Base-by-base conservation (phyloP, 2,113 vertebrate species). In the Eretmochelys imbricata region DNA sequence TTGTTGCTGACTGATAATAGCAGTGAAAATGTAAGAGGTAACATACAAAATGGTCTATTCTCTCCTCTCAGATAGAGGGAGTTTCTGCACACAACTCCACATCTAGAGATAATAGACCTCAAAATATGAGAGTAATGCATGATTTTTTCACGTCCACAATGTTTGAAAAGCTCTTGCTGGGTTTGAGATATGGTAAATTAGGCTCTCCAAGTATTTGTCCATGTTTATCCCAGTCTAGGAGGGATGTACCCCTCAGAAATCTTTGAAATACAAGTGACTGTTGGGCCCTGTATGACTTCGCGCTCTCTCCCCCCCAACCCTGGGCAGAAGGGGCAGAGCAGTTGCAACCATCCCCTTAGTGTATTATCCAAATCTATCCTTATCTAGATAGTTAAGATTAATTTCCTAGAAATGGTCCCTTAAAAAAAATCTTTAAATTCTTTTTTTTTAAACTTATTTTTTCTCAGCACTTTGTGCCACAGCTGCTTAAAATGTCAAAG, bases 201-300 rank as follows among this genome's bases (percentile, higher is more conserved):
- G 35, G 16, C 19, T 72, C 35, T 72, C 35, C 6, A 11, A 62
- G 6, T 62, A 62, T 62, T 62, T 29, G 29, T n/a, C 31, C 31
- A 38, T 38, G 17, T 72, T 72, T 72, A 72, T n/a, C n/a, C 35
- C 65, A 38, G 4, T 72, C 14, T n/a, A 38, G 35, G 54, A 24
- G 54, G 22, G 51, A 42, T 82, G 29, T 17, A 10, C 13, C 65
- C 46, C 76, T 35, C 31, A 49, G 17, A 20, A 80, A 35, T 29
- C 49, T 31, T 35, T 35, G 46, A 19, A 48, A 49, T 79, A 48
- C 16, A 4, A 20, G 1, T 53, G 10, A 87, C 72, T 80, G 6
- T 16, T 80, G 19, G 81, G 93, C 76, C 3, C 2, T 89, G 25
- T 35, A 75, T 14, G 0, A 38, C 38, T 1, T 93, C 5, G 1